Evolutionary conservation across 2,113 vertebrate species (phyloP), one percentile per base, ranked within the genome.

Genomic region (Phaethon lepturus): DNA sequence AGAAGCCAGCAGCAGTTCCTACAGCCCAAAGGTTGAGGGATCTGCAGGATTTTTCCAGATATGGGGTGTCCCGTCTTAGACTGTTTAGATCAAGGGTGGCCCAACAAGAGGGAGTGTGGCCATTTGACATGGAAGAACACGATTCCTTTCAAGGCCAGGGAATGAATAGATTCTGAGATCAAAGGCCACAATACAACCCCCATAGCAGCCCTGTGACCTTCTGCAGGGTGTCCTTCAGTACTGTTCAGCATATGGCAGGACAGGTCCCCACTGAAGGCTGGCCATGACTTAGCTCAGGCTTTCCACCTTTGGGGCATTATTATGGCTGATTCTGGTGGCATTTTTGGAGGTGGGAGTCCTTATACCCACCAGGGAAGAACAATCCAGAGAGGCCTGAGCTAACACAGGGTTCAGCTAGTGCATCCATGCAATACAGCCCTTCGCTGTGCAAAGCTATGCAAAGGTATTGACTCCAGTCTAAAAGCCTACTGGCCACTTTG

Each of bases 321-420:
- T 14, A 0, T 4, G 25, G 6, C n/a, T 3, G 17, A 15, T 60
- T 40, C 38, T 38, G 28, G 19, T 42, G 60, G 14, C 31, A 9
- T 4, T 56, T 86, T 60, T 55, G 42, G 73, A 52, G 35, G 5
- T 23, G 22, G 3, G 1, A 1, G 2, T 22, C 14, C 25, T 25
- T 42, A 0, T 5, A 20, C 1, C 14, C 47, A 8, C 59, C 13
- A 62, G 9, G 4, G 16, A 40, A 31, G 29, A 26, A 17, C 5
- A 62, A 35, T 44, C 47, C 33, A 62, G 20, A 47, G 12, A 13
- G 8, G 4, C 8, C 17, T 12, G 16, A 74, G 28, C 22, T 50
- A 10, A 14, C 10, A 1, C 0, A 0, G 45, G 23, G 7, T 8
- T 20, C n/a, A 73, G 4, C 17, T 49, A 9, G 22, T 13, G 17